Percentiles rank a stretch among this genome's conserved stretches.
These are phyloP conservation scores for Microplitis demolitor DNA, from an alignment of 1,140 invertebrate genomes.

Conservation along the genomic window DNA sequence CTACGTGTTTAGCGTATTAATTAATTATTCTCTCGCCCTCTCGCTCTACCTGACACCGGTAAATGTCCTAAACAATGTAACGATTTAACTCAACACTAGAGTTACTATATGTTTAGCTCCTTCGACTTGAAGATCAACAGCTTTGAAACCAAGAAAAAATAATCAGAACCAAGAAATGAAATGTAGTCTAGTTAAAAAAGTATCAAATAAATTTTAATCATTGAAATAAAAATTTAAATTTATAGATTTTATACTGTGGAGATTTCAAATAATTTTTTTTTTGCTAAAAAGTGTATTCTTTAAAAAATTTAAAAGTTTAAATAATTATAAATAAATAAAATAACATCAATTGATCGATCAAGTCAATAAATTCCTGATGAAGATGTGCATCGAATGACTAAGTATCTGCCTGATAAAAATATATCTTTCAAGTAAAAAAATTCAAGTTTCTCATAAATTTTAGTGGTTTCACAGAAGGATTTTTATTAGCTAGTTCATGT, in stretches of 20 bases:
- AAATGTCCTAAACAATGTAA: constrained; percentile 35
- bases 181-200: too few species aligned
- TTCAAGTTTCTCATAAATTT: too few species aligned
- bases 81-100: background rate
- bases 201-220: too few species aligned
- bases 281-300: too few species aligned
- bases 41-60: background rate
- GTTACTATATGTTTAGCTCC: background rate
- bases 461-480: too few species aligned
- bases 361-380: constrained; percentile 31
- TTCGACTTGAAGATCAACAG: too few species aligned
- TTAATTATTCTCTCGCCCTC: constrained; percentile 41
- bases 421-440: background rate
- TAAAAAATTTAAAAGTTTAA: background rate
- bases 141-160: too few species aligned
- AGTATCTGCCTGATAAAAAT: constrained; percentile 5
- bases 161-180: too few species aligned
- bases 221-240: too few species aligned
- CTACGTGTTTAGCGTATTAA: constrained; percentile 48
- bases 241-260: too few species aligned
- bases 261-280: too few species aligned
- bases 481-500: too few species aligned
- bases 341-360: constrained; percentile 31
- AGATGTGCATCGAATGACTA: constrained; percentile 30
- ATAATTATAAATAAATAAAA: constrained; percentile 4